A percentile compares a stretch with the other conserved stretches of the same genome.
Evolutionary conservation across 2,888 invertebrate genomes (phyloP).

Genomic region (Agonum fuliginosum): DNA sequence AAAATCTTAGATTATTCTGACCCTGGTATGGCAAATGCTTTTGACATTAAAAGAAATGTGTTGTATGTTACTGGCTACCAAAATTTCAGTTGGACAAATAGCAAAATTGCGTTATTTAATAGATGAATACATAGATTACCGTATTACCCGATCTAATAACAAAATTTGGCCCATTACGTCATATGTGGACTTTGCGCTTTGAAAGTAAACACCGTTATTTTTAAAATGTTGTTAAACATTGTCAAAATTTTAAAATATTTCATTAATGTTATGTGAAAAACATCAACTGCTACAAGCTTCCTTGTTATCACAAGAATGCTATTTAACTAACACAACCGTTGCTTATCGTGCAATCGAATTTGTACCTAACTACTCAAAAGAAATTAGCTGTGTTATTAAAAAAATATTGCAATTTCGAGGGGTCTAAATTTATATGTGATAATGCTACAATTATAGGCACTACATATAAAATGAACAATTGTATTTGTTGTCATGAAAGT

Average conservation of each 20-base stretch:
- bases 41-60: too few species aligned
- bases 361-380: background rate
- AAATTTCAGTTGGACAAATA: background rate
- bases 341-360: constrained; percentile 15
- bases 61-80: background rate
- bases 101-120: constrained; percentile 17
- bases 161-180: constrained; percentile 59
- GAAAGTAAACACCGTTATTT: constrained; percentile 61
- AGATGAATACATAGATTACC: constrained; percentile 6
- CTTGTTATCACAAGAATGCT: background rate
- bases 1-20: too few species aligned
- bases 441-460: background rate
- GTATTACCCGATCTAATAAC: constrained; percentile 1
- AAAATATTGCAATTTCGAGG: background rate
- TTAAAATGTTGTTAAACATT: constrained; percentile 51
- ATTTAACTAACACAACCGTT: background rate
- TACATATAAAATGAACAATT: constrained; percentile 5
- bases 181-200: constrained; percentile 60
- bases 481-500: background rate
- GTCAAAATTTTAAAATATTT: constrained; percentile 55
- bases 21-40: too few species aligned
- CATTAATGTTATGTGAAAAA: constrained; percentile 33
- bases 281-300: constrained; percentile 58
- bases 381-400: background rate
- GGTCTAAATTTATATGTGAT: background rate